A percentile compares a stretch with the other conserved stretches of the same genome.
These are phyloP conservation scores for Hippocampus barbouri DNA, from an alignment of 2,113 vertebrate species.

Conservation along the genomic window DNA sequence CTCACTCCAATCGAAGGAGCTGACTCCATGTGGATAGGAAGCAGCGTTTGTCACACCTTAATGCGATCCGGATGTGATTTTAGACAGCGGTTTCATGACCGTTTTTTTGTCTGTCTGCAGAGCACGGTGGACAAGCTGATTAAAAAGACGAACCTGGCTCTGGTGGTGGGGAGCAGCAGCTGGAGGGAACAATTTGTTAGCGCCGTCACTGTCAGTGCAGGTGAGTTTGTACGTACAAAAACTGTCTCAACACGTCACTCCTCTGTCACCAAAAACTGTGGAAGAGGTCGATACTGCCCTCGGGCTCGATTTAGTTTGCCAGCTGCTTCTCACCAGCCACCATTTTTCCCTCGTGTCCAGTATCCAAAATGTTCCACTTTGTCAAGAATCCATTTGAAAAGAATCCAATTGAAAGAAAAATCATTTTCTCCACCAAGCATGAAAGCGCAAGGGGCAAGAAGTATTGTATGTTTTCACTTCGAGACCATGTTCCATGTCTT, in stretches of 20 bases:
- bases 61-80: slow-evolving; percentile 1
- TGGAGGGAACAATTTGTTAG: slow-evolving; percentile 85
- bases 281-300: slow-evolving; percentile 11
- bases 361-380: slow-evolving; percentile 3
- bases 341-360: neutral
- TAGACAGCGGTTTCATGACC: neutral
- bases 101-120: slow-evolving; percentile 44
- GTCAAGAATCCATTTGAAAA: neutral
- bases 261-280: slow-evolving; percentile 16
- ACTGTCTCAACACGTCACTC: slow-evolving; percentile 33
- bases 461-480: neutral
- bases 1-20: slow-evolving; percentile 24
- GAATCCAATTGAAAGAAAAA: neutral
- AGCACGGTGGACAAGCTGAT: slow-evolving; percentile 83
- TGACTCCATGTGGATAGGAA: slow-evolving; percentile 29
- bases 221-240: slow-evolving; percentile 53
- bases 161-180: slow-evolving; percentile 82
- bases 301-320: slow-evolving; percentile 11
- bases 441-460: neutral
- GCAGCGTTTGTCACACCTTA: slow-evolving; percentile 14
- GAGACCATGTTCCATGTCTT: too few relatives aligned
- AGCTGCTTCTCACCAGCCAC: slow-evolving; percentile 12
- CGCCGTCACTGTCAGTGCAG: slow-evolving; percentile 82
- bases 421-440: neutral
- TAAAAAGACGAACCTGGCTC: slow-evolving; percentile 81